Percentiles rank a stretch among this genome's conserved stretches.
Conservation (phyloP, 92 coral and sea anemone genomes). For the Plumapathes pennacea region DNA sequence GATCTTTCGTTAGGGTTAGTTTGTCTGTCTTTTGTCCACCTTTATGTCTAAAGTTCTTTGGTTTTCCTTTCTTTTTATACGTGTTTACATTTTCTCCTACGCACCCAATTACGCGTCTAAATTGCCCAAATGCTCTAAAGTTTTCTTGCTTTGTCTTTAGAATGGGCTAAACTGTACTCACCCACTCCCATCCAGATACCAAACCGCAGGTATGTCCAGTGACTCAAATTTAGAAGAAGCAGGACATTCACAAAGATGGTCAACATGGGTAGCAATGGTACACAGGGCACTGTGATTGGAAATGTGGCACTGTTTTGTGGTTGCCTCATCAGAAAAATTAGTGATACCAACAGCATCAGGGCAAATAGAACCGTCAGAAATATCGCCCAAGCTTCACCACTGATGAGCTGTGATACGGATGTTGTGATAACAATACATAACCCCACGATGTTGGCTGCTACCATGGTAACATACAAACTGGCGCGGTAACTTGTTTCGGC, state of each 20-base stretch:
- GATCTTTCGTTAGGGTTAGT: too few relatives aligned
- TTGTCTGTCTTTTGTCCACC: too few relatives aligned
- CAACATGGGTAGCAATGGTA: slow-evolving; percentile 58
- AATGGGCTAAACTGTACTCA: slow-evolving; percentile 3
- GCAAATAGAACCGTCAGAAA: slow-evolving; percentile 57
- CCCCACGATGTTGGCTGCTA: slow-evolving; percentile 48
- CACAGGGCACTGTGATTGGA: slow-evolving; percentile 79
- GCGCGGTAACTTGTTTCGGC: slow-evolving; percentile 29
- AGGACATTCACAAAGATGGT: slow-evolving; percentile 57
- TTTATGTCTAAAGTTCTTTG: too few relatives aligned
- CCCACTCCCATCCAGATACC: slow-evolving; percentile 69
- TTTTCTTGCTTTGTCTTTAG: too few relatives aligned
- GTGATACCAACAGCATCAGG: slow-evolving; percentile 31
- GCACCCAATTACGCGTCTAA: too few relatives aligned
- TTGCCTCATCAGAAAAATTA: slow-evolving; percentile 65
- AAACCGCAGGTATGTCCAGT: slow-evolving; percentile 72
- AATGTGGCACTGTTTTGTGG: slow-evolving; percentile 72
- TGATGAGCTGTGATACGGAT: slow-evolving; percentile 19
- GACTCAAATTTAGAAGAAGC: slow-evolving; percentile 54
- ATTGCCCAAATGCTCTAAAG: too few relatives aligned
- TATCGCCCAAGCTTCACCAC: slow-evolving; percentile 64
- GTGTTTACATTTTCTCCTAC: too few relatives aligned
- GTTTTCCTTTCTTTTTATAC: too few relatives aligned
- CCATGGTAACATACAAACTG: slow-evolving; percentile 24
- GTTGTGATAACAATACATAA: slow-evolving; percentile 45